phyloP scores from a whole-genome alignment of 2,113 vertebrate genomes.

The Gila orcuttii region DNA sequence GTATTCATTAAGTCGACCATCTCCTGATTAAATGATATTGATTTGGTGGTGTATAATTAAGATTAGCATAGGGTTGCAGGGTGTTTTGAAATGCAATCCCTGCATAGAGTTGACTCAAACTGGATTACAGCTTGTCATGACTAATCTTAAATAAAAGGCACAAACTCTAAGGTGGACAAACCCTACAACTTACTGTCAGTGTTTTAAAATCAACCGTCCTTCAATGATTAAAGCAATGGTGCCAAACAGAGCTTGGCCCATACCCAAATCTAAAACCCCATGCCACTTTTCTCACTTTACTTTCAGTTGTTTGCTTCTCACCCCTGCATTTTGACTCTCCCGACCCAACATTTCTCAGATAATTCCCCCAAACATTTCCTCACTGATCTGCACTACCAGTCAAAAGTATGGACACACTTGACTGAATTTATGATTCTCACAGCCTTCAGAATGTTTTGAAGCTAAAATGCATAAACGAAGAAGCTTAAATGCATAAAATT shows the following conservation, averaged over 20 bases:
- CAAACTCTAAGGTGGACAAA: conserved; percentile 14
- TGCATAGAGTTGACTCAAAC: conserved; percentile 45
- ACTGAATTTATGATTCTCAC: neutral
- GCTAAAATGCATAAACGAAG: neutral
- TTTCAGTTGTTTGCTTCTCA: neutral
- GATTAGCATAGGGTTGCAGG: conserved; percentile 67
- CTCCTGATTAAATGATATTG: conserved; percentile 79
- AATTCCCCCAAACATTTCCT: conserved; percentile 2
- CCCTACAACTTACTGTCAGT: conserved; percentile 13
- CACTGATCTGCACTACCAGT: neutral
- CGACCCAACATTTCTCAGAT: neutral
- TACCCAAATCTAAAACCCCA: conserved; percentile 1
- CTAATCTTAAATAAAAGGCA: conserved; percentile 40
- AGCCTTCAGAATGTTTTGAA: too few species aligned
- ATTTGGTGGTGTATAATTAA: conserved; percentile 76
- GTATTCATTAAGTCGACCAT: conserved; percentile 79
- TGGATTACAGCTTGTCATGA: conserved; percentile 33
- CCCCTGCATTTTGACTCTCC: neutral
- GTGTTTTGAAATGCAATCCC: conserved; percentile 47
- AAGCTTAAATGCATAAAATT: neutral
- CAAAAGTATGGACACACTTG: neutral
- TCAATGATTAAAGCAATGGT: conserved; percentile 5
- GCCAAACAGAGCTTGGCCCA: conserved; percentile 10
- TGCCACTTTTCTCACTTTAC: conserved; percentile 9
- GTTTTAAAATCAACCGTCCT: conserved; percentile 20